Percentiles rank a stretch among this genome's conserved stretches.
Evolutionary conservation across 2,888 invertebrate genomes (phyloP).

Genomic region (Xestia ashworthii): DNA sequence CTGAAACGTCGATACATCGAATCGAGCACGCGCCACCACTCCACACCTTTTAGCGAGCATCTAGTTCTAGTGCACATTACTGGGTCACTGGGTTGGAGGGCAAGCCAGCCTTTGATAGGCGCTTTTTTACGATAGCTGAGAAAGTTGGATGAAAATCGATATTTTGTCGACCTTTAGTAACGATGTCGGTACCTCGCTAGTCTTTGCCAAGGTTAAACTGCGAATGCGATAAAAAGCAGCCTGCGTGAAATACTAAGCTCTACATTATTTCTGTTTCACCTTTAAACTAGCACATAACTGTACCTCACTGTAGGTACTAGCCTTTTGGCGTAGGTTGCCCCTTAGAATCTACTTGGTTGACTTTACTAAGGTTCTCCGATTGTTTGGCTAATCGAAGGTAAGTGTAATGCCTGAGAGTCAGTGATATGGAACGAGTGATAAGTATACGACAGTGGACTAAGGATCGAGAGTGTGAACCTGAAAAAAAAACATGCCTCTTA

Average conservation of each 20-base stretch:
- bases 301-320: neutral
- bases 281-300: too few species aligned
- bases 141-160: slow-evolving; percentile 44
- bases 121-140: slow-evolving; percentile 12
- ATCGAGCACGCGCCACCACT: slow-evolving; percentile 88
- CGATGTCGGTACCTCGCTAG: slow-evolving; percentile 9
- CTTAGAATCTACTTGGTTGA: neutral
- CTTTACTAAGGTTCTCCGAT: neutral
- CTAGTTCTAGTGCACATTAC: slow-evolving; percentile 72
- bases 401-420: too few species aligned
- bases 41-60: slow-evolving; percentile 77
- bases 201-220: neutral
- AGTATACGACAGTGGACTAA: neutral
- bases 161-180: slow-evolving; percentile 34
- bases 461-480: neutral
- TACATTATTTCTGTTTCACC: neutral
- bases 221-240: neutral
- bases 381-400: neutral
- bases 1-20: slow-evolving; percentile 82
- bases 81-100: slow-evolving; percentile 80
- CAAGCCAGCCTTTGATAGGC: slow-evolving; percentile 24
- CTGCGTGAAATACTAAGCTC: neutral
- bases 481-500: too few species aligned
- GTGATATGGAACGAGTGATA: neutral
- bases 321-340: neutral